phyloP scores from a whole-genome alignment of 1,140 invertebrate species.

The Drosophila leontia region DNA sequence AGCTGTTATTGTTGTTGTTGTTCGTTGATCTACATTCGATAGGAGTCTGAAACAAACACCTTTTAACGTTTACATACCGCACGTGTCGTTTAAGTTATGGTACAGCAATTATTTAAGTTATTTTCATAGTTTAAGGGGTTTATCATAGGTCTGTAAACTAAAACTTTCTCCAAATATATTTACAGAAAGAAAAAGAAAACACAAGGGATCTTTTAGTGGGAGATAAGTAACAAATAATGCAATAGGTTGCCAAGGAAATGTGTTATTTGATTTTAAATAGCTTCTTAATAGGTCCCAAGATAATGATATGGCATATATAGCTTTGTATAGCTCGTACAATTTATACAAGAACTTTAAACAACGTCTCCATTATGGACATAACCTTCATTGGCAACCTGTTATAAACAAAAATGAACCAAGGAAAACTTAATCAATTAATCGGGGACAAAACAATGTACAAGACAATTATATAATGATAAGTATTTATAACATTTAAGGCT shows the following conservation, averaged over 20 bases:
- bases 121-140: conserved; percentile 53
- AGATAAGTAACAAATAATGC: not conserved
- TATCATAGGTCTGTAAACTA: conserved; percentile 54
- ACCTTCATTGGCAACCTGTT: not conserved
- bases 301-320: not conserved
- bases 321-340: not conserved
- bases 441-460: conserved; percentile 79
- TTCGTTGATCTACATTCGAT: conserved; percentile 31
- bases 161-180: conserved; percentile 57
- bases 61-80: conserved; percentile 65
- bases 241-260: not conserved
- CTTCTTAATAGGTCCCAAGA: not conserved
- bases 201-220: not conserved
- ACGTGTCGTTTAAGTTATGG: conserved; percentile 55
- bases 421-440: conserved; percentile 14
- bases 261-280: not conserved
- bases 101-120: conserved; percentile 57
- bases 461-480: conserved; percentile 63
- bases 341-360: no score
- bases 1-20: conserved; percentile 47
- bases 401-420: conserved; percentile 1
- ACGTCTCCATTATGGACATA: no score
- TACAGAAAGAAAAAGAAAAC: conserved; percentile 47
- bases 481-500: conserved; percentile 68
- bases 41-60: conserved; percentile 68